A percentile compares a stretch with the other conserved stretches of the same genome.
Conservation (phyloP, 2,888 invertebrate species). For the Argynnis bischoffii region DNA sequence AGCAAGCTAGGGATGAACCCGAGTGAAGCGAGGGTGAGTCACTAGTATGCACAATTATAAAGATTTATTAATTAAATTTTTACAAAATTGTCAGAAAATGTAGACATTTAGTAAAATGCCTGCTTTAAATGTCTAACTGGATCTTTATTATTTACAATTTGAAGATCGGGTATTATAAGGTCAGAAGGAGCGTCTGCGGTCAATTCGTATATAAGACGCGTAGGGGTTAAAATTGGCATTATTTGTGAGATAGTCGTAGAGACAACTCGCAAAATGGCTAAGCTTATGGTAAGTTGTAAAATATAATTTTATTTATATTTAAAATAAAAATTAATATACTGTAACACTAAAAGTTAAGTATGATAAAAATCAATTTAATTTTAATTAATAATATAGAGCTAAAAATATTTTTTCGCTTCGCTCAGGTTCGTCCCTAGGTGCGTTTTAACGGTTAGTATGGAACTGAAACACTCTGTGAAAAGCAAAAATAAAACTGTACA, state of each 20-base stretch:
- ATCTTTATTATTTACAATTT: constrained; percentile 5
- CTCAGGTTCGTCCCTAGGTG: no score
- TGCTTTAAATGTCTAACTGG: not conserved
- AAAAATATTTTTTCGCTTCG: no score
- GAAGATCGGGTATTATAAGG: constrained; percentile 13
- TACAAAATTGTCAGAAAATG: no score
- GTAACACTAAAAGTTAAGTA: no score
- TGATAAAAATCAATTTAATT: no score
- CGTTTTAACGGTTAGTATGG: no score
- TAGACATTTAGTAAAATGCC: constrained; percentile 3
- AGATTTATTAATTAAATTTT: not conserved
- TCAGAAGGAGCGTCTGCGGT: constrained; percentile 13
- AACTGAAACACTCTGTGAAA: no score
- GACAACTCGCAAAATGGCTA: constrained; percentile 30
- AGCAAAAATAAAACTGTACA: no score
- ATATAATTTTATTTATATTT: not conserved
- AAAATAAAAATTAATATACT: no score
- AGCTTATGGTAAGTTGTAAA: constrained; percentile 33
- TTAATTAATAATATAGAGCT: no score
- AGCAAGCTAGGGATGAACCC: no score
- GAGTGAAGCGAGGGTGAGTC: no score
- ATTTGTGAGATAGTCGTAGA: constrained; percentile 23
- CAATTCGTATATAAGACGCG: constrained; percentile 30
- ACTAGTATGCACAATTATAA: not conserved
- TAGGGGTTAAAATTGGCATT: constrained; percentile 18